Evolutionary conservation across 2,888 invertebrate genomes (phyloP), one percentile per base, ranked within the genome.

Genomic region (Sabatieria punctata): DNA sequence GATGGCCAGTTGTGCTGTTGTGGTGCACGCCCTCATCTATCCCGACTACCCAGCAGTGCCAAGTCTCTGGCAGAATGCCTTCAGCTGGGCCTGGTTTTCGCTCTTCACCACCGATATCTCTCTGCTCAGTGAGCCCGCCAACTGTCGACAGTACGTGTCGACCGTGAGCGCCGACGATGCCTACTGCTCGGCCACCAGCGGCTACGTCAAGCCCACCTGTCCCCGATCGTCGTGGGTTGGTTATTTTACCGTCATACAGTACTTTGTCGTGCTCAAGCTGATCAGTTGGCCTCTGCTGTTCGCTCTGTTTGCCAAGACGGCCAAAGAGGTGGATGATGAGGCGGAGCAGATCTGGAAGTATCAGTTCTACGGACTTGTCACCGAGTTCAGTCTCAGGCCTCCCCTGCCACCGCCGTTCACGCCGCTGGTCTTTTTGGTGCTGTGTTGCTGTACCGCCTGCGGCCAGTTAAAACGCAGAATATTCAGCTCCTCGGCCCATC

Each of bases 1-100:
- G 1, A 52, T 63, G 53, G 30, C 54, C 26, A 54, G 58, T 41
- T 54, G 54, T 43, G 59, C 55, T 23, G 53, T 63, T 19, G 57
- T 65, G 2, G 60, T 70, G 23, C 68, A 69, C 46, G 66, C 70
- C 1, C 60, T 68, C n/a, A 55, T 70, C 18, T 71, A 67, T 55
- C 71, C 71, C 2, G 68, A 68, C 53, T 63, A 63, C 48, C 63
- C 64, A 1, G 52, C 68, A 4, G 54, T 55, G n/a, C 39, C 51
- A 15, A 59, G 61, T 35, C 54, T 65, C 4, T 49, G 68, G 4
- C 57, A 60, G 36, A 56, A 60, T 37, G 62, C 64, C 4, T 57
- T 70, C 45, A 59, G 65, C 18, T 63, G 70, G 54, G 66, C 68
- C 2, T 62, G 66, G 55, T 63, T 70, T 50, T 65, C 65, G 46